Evolutionary conservation across 2,113 vertebrate genomes (phyloP).

Genomic region (Perca flavescens): DNA sequence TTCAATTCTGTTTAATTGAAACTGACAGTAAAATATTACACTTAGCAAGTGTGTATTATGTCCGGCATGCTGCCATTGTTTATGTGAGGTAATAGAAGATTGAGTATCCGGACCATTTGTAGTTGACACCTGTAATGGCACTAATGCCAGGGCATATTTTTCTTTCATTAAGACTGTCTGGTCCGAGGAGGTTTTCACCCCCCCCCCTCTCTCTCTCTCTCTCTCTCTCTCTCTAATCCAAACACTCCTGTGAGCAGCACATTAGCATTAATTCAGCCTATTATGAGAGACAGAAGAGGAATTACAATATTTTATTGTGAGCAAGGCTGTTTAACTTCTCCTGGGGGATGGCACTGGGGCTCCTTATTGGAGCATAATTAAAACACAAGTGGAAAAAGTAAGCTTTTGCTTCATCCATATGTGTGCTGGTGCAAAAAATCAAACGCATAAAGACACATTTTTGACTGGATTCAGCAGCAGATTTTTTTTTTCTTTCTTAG

Average conservation of each 20-base stretch:
- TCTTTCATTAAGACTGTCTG: conserved; percentile 68
- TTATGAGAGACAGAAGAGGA: conserved; percentile 82
- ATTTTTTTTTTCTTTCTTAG: not conserved
- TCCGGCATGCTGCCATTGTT: conserved; percentile 21
- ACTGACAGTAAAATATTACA: conserved; percentile 23
- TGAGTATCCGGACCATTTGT: conserved; percentile 44
- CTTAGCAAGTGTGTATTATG: conserved; percentile 22
- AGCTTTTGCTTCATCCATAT: conserved; percentile 55
- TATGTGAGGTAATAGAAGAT: conserved; percentile 50
- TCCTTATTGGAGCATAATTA: conserved; percentile 79
- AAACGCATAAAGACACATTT: conserved; percentile 38
- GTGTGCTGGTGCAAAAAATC: conserved; percentile 40
- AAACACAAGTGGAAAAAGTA: conserved; percentile 68
- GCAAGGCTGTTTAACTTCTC: conserved; percentile 79
- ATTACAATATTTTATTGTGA: conserved; percentile 83
- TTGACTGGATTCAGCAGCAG: conserved; percentile 36
- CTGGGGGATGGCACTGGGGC: conserved; percentile 67
- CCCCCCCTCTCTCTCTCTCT: conserved; percentile 4
- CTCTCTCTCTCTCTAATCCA: conserved; percentile 61
- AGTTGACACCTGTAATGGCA: conserved; percentile 66
- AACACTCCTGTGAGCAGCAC: conserved; percentile 64
- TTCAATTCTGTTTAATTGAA: not conserved
- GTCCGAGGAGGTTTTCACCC: not conserved
- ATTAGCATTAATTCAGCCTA: conserved; percentile 81
- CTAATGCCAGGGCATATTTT: conserved; percentile 55